These are phyloP conservation scores for Acyrthosiphon pisum DNA, from an alignment of 1,140 invertebrate species.

Conservation along the genomic window DNA sequence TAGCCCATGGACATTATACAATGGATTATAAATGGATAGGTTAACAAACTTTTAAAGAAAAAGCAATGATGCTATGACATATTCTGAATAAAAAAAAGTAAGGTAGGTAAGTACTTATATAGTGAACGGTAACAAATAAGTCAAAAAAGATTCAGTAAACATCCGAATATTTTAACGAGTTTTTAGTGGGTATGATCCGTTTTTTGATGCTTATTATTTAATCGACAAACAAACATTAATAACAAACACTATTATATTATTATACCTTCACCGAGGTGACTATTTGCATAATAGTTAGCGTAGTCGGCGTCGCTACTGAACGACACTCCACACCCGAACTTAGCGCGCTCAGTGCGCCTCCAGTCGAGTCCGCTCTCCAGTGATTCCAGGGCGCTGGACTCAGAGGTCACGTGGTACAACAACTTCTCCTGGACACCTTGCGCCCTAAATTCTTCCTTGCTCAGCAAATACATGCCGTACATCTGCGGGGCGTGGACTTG, in stretches of 20 bases:
- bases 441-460: background rate
- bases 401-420: slow-evolving; percentile 5
- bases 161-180: background rate
- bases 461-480: slow-evolving; percentile 46
- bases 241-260: too few species aligned
- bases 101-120: too few species aligned
- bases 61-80: too few species aligned
- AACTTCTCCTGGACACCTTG: background rate
- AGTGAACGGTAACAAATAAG: too few species aligned
- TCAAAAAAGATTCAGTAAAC: too few species aligned
- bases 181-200: background rate
- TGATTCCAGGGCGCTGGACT: background rate
- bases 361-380: slow-evolving; percentile 28
- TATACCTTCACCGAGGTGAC: background rate
- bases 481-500: background rate
- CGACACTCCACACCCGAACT: slow-evolving; percentile 22
- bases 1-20: too few species aligned
- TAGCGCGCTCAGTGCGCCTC: background rate
- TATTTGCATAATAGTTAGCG: slow-evolving; percentile 33
- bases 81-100: too few species aligned
- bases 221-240: background rate
- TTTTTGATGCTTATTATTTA: too few species aligned
- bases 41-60: too few species aligned
- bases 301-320: slow-evolving; percentile 41
- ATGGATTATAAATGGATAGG: too few species aligned